Percentiles rank a stretch among this genome's conserved stretches.
Evolutionary conservation across 2,113 vertebrate genomes (phyloP).

Genomic region (Hippotragus niger): DNA sequence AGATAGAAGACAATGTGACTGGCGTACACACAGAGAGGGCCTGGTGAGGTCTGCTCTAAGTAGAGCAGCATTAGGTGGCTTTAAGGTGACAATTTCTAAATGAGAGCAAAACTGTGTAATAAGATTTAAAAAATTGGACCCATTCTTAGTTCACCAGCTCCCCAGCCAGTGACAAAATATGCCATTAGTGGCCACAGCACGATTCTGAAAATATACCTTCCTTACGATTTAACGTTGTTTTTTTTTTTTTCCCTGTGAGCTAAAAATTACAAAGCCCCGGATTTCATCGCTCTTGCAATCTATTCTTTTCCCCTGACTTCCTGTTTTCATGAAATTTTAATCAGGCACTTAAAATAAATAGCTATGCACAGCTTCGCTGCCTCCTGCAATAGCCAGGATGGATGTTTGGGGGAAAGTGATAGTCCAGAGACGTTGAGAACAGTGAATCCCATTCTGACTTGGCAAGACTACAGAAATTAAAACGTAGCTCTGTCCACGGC

Average conservation of each 20-base stretch:
- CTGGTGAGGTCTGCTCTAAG: constrained; percentile 42
- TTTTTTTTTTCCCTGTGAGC: constrained; percentile 67
- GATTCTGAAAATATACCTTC: constrained; percentile 81
- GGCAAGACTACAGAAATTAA: constrained; percentile 81
- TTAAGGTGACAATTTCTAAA: constrained; percentile 77
- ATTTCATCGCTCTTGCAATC: constrained; percentile 85
- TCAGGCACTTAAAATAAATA: constrained; percentile 93
- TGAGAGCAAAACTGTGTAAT: constrained; percentile 75
- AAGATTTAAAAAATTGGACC: constrained; percentile 72
- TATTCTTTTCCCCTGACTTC: constrained; percentile 86
- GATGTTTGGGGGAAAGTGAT: constrained; percentile 88
- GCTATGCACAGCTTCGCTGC: constrained; percentile 85
- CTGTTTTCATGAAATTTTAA: constrained; percentile 94
- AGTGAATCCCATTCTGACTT: constrained; percentile 82
- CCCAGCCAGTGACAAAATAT: constrained; percentile 79
- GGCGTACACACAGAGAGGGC: not conserved
- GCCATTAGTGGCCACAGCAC: constrained; percentile 72
- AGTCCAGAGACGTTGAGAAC: constrained; percentile 85
- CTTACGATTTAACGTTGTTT: constrained; percentile 78
- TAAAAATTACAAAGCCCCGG: constrained; percentile 88
- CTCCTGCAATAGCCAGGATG: constrained; percentile 82
- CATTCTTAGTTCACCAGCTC: constrained; percentile 73
- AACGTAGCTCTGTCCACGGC: constrained; percentile 61
- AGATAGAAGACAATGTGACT: constrained; percentile 40
- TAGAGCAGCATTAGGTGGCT: constrained; percentile 63